A percentile compares a stretch with the other conserved stretches of the same genome.
phyloP scores from a whole-genome alignment of 1,140 invertebrate species.

The Drosophila tristis region DNA sequence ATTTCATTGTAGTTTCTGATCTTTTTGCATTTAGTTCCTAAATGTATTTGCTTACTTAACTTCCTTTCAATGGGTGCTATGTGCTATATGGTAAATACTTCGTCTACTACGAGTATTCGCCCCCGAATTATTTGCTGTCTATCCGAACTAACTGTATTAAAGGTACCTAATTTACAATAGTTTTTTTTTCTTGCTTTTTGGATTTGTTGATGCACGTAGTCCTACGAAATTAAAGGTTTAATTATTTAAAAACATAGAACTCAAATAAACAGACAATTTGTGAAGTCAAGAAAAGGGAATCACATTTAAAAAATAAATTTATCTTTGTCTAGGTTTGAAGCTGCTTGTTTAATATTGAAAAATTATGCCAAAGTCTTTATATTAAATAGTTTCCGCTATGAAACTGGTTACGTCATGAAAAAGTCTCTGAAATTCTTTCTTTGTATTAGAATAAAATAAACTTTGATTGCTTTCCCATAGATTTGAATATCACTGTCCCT shows the following conservation, averaged over 20 bases:
- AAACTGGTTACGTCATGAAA: no score
- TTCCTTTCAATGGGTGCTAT: conserved; percentile 52
- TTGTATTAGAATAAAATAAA: no score
- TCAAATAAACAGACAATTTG: not conserved
- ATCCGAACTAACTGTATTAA: conserved; percentile 48
- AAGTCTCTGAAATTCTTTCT: no score
- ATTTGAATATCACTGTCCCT: not conserved
- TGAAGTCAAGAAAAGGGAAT: not conserved
- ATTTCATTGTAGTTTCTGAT: conserved; percentile 76
- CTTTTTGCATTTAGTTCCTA: conserved; percentile 53
- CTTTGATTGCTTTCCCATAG: no score
- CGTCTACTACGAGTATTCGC: conserved; percentile 19
- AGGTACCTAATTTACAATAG: conserved; percentile 84
- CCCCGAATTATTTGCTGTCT: conserved; percentile 37
- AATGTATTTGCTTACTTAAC: conserved; percentile 52
- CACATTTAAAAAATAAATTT: not conserved
- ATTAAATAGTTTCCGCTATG: no score
- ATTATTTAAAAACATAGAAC: conserved; percentile 5
- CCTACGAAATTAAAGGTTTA: not conserved
- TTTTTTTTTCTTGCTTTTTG: conserved; percentile 28
- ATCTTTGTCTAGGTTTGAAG: no score
- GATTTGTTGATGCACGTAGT: conserved; percentile 4
- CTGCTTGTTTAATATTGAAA: no score
- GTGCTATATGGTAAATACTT: conserved; percentile 49
- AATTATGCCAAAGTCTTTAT: no score